Conservation (phyloP, 2,113 vertebrate genomes). For the Furnarius figulus region DNA sequence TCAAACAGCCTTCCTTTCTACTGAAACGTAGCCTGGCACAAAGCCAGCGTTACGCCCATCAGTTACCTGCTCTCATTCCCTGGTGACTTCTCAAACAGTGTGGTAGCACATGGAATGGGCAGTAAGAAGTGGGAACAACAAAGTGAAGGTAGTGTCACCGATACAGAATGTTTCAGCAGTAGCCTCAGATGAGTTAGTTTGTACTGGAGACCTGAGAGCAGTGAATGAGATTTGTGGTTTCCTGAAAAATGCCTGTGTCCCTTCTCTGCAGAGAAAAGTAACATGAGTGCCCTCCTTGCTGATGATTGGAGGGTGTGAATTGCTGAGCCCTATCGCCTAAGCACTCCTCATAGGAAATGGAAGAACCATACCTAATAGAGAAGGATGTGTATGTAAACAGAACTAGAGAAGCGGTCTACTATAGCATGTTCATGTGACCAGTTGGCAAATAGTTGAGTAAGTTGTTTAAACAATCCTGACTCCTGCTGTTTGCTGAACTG, state of each 20-base stretch:
- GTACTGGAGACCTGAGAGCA: not conserved
- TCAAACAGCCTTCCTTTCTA: not conserved
- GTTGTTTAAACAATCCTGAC: conserved; percentile 29
- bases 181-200: not conserved
- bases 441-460: not conserved
- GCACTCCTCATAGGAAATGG: not conserved
- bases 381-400: not conserved
- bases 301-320: not conserved
- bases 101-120: not conserved
- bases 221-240: not conserved
- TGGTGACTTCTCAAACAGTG: not conserved
- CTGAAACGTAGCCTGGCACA: not conserved
- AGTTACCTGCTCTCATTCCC: not conserved
- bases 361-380: not conserved
- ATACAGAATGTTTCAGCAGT: not conserved
- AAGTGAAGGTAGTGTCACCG: not conserved
- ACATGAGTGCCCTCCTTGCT: not conserved
- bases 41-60: not conserved
- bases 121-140: not conserved
- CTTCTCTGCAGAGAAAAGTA: not conserved
- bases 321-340: not conserved
- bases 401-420: not conserved
- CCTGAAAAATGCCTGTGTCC: not conserved
- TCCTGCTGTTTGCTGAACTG: conserved; percentile 25
- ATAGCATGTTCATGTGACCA: not conserved